Evolutionary conservation across 2,888 invertebrate genomes (phyloP).

Genomic region (Metellina segmentata): DNA sequence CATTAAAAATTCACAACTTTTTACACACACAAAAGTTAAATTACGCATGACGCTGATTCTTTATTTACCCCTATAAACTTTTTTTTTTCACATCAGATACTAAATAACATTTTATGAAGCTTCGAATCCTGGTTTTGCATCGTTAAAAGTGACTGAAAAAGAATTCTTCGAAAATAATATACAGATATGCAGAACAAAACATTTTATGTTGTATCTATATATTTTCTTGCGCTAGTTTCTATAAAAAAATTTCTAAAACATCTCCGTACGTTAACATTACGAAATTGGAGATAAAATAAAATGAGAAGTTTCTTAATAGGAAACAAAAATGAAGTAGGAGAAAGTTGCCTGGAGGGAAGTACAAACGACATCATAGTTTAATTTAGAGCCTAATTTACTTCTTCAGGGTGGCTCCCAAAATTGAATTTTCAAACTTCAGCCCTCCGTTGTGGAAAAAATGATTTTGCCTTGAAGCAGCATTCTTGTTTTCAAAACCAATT

Average conservation of each 20-base stretch:
- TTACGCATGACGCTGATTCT: background rate
- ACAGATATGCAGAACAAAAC: background rate
- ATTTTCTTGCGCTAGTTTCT: background rate
- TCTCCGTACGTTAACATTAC: background rate
- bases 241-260: background rate
- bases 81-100: background rate
- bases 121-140: background rate
- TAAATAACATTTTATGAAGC: slow-evolving; percentile 18
- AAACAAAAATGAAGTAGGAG: background rate
- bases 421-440: background rate
- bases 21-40: background rate
- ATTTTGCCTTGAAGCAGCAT: too few relatives aligned
- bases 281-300: background rate
- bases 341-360: background rate
- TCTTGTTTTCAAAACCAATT: too few relatives aligned
- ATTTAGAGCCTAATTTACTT: slow-evolving; percentile 7
- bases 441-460: too few relatives aligned
- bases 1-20: background rate
- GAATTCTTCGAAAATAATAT: background rate
- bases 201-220: background rate
- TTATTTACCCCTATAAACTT: background rate
- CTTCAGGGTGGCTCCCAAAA: background rate
- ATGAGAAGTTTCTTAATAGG: background rate
- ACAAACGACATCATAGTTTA: background rate
- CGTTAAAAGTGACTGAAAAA: background rate